Base-by-base conservation (phyloP, 2,113 vertebrate genomes). In the Cyanistes caeruleus region DNA sequence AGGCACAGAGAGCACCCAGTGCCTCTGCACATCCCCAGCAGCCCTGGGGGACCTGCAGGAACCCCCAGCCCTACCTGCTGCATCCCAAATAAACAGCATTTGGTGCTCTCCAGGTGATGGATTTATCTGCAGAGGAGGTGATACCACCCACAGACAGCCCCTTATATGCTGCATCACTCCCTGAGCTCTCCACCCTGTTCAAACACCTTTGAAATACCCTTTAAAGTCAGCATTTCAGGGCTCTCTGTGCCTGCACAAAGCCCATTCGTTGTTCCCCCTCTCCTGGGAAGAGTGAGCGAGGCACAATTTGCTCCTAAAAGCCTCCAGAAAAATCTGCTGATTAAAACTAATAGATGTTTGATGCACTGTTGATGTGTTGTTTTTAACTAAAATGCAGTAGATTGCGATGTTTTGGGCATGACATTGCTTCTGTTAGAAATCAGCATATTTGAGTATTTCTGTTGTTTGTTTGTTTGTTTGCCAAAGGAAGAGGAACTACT, bases 401-500 rank as follows among this genome's bases (percentile, higher is more conserved):
- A 87, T 48, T n/a, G 86, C 11, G 7, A 72, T 21, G 65, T 53
- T 87, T 73, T 17, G 4, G 89, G 52, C 59, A 95, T 87, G 92
- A 68, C 9, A 2, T 41, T 12, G 58, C 70, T 92, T 67, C 91
- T 93, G 75, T 19, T 59, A 62, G 51, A 94, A 97, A 97, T 87
- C 27, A 92, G 25, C 70, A 59, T 76, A 31, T 77, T 76, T 93
- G 27, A 81, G 70, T 87, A 46, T 82, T 94, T 86, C 44, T 94
- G 72, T 49, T 84, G 69, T 37, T 85, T 27, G 4, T 27, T 87
- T 53, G 15, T 43, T 87, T 53, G 15, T 43, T 90, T 84, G 88
- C 77, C 80, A 83, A 44, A 94, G 76, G 67, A 95, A 93, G 70
- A 95, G 55, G 70, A 95, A 74, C 87, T 28, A 67, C 62, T 75